Evolutionary conservation across 2,888 invertebrate species (phyloP), one percentile per base, ranked within the genome.

Genomic region (Ceraclea dissimilis): DNA sequence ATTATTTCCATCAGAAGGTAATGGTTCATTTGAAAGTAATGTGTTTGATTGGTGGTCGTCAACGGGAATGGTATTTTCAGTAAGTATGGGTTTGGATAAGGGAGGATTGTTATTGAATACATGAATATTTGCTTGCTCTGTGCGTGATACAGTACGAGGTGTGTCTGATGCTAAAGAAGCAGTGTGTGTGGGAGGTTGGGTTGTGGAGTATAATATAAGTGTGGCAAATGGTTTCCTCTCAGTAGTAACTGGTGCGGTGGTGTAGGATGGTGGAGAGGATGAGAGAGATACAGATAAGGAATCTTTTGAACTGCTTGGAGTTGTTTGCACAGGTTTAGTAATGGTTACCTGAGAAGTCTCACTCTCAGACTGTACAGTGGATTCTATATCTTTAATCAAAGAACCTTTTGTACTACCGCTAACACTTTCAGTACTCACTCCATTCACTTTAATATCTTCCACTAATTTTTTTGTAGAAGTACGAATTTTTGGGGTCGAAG

Each of bases 201-300:
- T 73, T 65, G 74, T 71, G 63, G 76, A 70, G 67, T 76, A 78
- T 63, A 78, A 70, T 60, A 78, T 68, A 70, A 72, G 72, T 61
- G 77, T 71, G 62, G 76, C 78, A 66, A 77, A 77, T 61, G 79
- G 78, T 69, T 68, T 75, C 65, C 79, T 73, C 66, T 74, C 64
- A 20, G 65, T 63, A 56, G 61, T 50, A 55, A 63, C 63, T 56
- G 31, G 34, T 48, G 39, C 34, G 22, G 48, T 26, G 21, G 39
- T 47, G 22, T 34, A 17, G 34, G 51, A 44, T 33, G 19, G 19
- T n/a, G 19, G 4, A 18, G 18, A 11, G 18, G 46, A 46, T 33
- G 54, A 44, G 43, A 51, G 48, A 47, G 55, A 53, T 49, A 55
- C 54, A 52, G 58, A 58, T 51, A 54, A 52, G 51, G 54, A 51